Conservation (phyloP, 2,797 vertebrate species). For the Ctenochaetus hawaiiensis region DNA sequence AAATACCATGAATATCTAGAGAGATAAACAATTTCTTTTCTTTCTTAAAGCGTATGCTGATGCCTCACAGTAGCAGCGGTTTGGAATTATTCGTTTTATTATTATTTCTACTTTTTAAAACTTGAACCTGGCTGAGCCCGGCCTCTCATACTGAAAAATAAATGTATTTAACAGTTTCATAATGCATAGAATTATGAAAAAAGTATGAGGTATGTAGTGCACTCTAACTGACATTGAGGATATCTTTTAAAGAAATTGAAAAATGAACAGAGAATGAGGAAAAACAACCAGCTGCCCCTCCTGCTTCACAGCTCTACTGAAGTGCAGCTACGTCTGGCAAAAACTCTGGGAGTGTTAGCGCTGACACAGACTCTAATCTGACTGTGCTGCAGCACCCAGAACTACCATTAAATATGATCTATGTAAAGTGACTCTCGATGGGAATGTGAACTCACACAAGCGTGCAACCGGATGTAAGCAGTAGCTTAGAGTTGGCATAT, state of each 20-base stretch:
- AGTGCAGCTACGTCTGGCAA: slow-evolving; percentile 14
- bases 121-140: no score
- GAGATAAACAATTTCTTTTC: no score
- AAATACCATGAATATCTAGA: no score
- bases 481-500: slow-evolving; percentile 30
- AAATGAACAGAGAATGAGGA: not conserved
- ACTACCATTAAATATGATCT: slow-evolving; percentile 64
- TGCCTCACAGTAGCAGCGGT: no score
- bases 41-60: no score
- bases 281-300: not conserved
- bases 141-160: no score
- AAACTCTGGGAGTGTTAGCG: slow-evolving; percentile 62
- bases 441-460: slow-evolving; percentile 46
- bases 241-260: not conserved
- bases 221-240: not conserved
- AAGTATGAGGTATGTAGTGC: no score
- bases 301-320: not conserved
- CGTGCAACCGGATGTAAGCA: slow-evolving; percentile 34
- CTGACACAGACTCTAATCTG: slow-evolving; percentile 41
- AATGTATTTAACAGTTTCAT: no score
- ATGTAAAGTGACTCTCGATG: slow-evolving; percentile 43
- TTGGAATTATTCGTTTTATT: no score
- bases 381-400: slow-evolving; percentile 27
- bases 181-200: no score
- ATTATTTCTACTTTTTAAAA: no score